Evolutionary conservation across 2,888 invertebrate genomes (phyloP).

Genomic region (Scrobipalpa costella): DNA sequence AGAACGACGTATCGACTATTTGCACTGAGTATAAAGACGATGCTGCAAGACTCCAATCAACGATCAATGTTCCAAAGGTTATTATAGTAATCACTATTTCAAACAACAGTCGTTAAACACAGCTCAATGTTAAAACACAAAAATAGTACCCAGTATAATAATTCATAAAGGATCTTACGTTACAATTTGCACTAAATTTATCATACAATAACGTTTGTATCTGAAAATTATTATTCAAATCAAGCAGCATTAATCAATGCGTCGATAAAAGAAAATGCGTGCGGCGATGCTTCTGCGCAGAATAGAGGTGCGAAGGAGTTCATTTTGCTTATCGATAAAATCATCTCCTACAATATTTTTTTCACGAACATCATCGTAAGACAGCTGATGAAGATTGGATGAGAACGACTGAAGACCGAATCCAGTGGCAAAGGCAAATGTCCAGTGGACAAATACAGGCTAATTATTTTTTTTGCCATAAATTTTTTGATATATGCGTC

Average conservation of each 20-base stretch:
- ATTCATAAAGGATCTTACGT: slow-evolving; percentile 62
- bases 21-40: background rate
- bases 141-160: slow-evolving; percentile 43
- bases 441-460: too few relatives aligned
- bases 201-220: slow-evolving; percentile 80
- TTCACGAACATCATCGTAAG: too few relatives aligned
- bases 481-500: too few relatives aligned
- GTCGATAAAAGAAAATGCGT: slow-evolving; percentile 79
- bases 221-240: slow-evolving; percentile 81
- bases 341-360: background rate
- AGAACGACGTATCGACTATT: too few relatives aligned
- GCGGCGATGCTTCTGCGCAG: slow-evolving; percentile 68
- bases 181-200: slow-evolving; percentile 81
- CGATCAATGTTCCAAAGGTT: background rate
- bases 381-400: too few relatives aligned
- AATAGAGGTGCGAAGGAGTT: slow-evolving; percentile 42
- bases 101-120: slow-evolving; percentile 24
- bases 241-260: slow-evolving; percentile 78
- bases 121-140: slow-evolving; percentile 22
- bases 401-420: too few relatives aligned
- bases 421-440: too few relatives aligned
- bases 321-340: slow-evolving; percentile 34
- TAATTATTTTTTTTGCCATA: too few relatives aligned
- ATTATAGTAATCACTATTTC: slow-evolving; percentile 8
- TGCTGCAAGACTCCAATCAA: slow-evolving; percentile 8